Evolutionary conservation across 64 coral and sea anemone species (phyloP), one percentile per base, ranked within the genome.

Genomic region (Anthopleura sola): DNA sequence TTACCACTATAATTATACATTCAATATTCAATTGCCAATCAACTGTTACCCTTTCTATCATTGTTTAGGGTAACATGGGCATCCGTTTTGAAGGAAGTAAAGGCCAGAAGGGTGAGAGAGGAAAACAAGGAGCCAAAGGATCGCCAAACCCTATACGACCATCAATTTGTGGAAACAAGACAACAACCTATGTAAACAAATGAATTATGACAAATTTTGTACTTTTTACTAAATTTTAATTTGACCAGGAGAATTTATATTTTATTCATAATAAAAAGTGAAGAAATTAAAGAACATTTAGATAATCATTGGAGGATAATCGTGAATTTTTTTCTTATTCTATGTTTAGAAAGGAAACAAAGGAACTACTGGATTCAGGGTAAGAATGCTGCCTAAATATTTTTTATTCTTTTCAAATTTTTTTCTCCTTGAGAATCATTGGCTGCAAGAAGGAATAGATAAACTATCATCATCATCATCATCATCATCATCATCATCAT

Each of bases 31-130:
- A 14, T 53, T 53, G 2, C 0, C 50, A 15, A 15, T n/a, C 50
- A 51, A 53, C 50, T 53, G 2, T 53, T 53, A 44, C 50, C 13
- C 7, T 53, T 53, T 62, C 23, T 62, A 15, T 26, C 21, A 62
- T 5, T 62, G 58, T 56, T 60, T 47, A 90, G 88, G 89, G 89
- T 33, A 74, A 20, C 75, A 77, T 53, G 89, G 89, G 10, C 32
- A 86, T 64, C 36, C 26, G 17, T 68, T 26, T 21, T 17, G 13
- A 21, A 24, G 89, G 84, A 64, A 0, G 4, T 0, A 64, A 91
- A 20, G 89, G 89, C 36, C 15, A 46, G 6, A 40, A 14, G 10
- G 89, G 89, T 36, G 38, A 81, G 3, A 91, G 55, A 40, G 89
- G 89, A 49, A 31, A 21, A 34, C 14, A 23, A 66, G 89, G 89